Evolutionary conservation across 2,888 invertebrate genomes (phyloP).

Genomic region (Ischnura elegans): DNA sequence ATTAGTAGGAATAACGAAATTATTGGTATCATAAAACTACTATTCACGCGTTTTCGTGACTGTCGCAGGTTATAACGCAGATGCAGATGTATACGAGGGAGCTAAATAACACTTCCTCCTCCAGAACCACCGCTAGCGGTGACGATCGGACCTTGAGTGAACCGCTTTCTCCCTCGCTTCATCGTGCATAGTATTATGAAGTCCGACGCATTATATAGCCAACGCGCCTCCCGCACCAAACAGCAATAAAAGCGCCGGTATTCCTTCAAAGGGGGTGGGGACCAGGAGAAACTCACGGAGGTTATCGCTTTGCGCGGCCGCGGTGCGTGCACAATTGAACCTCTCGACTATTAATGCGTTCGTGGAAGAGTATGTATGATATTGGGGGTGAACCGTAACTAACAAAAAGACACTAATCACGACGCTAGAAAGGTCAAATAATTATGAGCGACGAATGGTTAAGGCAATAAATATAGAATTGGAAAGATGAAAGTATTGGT

Average conservation of each 20-base stretch:
- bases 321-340: conserved; percentile 6
- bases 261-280: background rate
- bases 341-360: background rate
- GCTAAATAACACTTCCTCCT: too few relatives aligned
- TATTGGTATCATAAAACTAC: too few relatives aligned
- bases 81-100: too few relatives aligned
- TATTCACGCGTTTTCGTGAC: too few relatives aligned
- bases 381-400: background rate
- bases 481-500: background rate
- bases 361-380: background rate
- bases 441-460: background rate
- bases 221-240: background rate
- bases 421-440: background rate
- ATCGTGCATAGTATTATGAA: background rate
- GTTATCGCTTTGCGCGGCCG: background rate
- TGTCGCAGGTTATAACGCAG: too few relatives aligned
- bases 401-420: background rate
- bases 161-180: background rate
- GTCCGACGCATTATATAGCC: background rate
- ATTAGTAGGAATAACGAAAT: too few relatives aligned
- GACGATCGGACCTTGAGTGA: background rate
- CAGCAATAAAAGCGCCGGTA: background rate
- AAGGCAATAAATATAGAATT: background rate
- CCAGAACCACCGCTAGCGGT: background rate
- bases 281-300: background rate